Evolutionary conservation across 2,113 vertebrate genomes (phyloP).

Genomic region (Anthoscopus minutus): DNA sequence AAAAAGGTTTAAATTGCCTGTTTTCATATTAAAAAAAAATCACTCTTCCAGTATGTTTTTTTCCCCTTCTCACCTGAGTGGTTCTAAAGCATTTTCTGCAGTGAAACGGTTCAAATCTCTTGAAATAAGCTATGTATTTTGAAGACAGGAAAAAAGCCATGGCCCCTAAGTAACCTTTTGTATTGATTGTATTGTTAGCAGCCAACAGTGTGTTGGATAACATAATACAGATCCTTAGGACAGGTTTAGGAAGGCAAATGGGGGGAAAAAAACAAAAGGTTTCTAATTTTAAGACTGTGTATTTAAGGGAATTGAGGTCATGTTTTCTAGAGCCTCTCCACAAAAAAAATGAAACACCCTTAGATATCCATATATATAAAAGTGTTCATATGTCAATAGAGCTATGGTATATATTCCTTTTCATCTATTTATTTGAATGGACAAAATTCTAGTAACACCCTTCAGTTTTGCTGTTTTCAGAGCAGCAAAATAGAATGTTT

Average conservation of each 20-base stretch:
- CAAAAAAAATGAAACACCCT: conserved; percentile 59
- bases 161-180: conserved; percentile 25
- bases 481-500: neutral
- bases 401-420: conserved; percentile 22
- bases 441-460: neutral
- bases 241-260: conserved; percentile 19
- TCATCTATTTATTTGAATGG: conserved; percentile 20
- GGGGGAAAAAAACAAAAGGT: neutral
- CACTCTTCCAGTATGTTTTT: neutral
- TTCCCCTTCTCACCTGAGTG: neutral
- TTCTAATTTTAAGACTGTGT: neutral
- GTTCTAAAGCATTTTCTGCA: neutral
- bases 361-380: conserved; percentile 2
- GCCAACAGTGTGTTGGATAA: conserved; percentile 52
- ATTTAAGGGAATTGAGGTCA: conserved; percentile 16
- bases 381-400: conserved; percentile 6
- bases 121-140: conserved; percentile 7
- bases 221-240: conserved; percentile 55
- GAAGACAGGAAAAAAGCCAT: neutral
- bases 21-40: neutral
- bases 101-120: neutral
- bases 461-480: neutral
- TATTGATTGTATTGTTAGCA: conserved; percentile 57
- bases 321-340: neutral
- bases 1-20: neutral